A percentile compares a stretch with the other conserved stretches of the same genome.
Evolutionary conservation across 2,888 invertebrate species (phyloP).

Genomic region (Agrotis exclamationis): DNA sequence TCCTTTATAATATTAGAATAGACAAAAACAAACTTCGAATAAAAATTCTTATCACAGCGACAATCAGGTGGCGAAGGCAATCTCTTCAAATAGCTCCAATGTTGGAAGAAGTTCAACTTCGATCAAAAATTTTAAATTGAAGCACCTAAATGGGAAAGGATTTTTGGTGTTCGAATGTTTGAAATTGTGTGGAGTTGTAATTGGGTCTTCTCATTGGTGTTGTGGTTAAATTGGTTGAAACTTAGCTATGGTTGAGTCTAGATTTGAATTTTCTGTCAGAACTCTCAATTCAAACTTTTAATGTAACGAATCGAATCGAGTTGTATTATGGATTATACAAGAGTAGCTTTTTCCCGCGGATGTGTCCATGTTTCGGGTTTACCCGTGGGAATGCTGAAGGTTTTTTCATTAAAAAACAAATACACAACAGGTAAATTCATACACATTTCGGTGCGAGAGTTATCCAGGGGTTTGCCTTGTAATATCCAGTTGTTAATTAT

Average conservation of each 20-base stretch:
- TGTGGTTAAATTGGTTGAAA: constrained; percentile 15
- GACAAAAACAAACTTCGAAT: constrained; percentile 70
- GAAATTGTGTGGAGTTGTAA: constrained; percentile 42
- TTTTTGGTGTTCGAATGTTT: constrained; percentile 51
- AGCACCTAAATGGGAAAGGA: constrained; percentile 39
- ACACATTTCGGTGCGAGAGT: background rate
- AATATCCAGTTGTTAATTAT: background rate
- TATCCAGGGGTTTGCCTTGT: background rate
- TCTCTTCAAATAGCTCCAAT: constrained; percentile 48
- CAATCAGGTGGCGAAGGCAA: constrained; percentile 63
- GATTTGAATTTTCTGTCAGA: background rate
- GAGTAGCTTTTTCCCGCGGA: background rate
- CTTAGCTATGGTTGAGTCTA: background rate
- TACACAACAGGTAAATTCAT: background rate
- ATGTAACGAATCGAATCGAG: background rate
- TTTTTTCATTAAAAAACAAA: background rate
- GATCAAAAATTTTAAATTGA: constrained; percentile 57
- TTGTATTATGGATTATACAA: background rate
- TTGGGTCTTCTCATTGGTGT: constrained; percentile 40
- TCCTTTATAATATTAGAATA: too few species aligned
- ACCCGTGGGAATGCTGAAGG: too few species aligned
- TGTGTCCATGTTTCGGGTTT: background rate
- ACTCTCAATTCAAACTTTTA: background rate
- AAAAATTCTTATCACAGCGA: constrained; percentile 77
- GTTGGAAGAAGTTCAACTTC: constrained; percentile 50